Base-by-base conservation (phyloP, 1,140 invertebrate genomes). In the Halotydeus destructor region DNA sequence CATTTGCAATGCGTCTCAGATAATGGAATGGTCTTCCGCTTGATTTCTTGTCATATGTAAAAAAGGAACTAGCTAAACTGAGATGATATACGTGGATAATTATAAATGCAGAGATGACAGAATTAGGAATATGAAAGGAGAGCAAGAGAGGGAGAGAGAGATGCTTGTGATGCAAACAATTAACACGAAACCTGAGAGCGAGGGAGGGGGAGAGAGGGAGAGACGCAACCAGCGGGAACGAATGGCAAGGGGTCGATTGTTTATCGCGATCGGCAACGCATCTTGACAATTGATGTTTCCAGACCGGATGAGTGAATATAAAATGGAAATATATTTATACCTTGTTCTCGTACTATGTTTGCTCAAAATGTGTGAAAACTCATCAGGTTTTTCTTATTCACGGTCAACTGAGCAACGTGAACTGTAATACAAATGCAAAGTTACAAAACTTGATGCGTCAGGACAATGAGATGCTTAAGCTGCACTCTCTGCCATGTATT, bases 121-220 rank as follows among this genome's bases (percentile, higher is more conserved):
- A 11, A 22, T 24, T 9, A 35, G 23, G 33, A 35, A 19, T 21
- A 37, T 37, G 19, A 37, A 6, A 14, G 26, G 26, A 6, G 11
- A 12, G 26, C 22, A 37, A 19, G 34, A 36, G 21, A 16, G 16
- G 24, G 5, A 34, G 27, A 30, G 27, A 31, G 30, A 31, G 30
- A 31, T n/a, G 30, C 12, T 31, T 31, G 30, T 31, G 16, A n/a
- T 31, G 12, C 12, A 31, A 16, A 14, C 27, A 2, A 9, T 40
- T 40, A 40, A 40, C 30, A n/a, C 12, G 33, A n/a, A 16, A 41
- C 40, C 22, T 14, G 11, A 11, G 14, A n/a, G 14, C 5, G 25
- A 5, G 30, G 34, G 40, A 42, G 30, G 21, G 25, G 25, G 40
- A 42, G 33, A 42, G 33, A 42, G 33, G 22, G 30, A 39, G 31